Percentiles rank a stretch among this genome's conserved stretches.
phyloP scores from a whole-genome alignment of 2,888 invertebrate species.

The Myopa tessellatipennis region DNA sequence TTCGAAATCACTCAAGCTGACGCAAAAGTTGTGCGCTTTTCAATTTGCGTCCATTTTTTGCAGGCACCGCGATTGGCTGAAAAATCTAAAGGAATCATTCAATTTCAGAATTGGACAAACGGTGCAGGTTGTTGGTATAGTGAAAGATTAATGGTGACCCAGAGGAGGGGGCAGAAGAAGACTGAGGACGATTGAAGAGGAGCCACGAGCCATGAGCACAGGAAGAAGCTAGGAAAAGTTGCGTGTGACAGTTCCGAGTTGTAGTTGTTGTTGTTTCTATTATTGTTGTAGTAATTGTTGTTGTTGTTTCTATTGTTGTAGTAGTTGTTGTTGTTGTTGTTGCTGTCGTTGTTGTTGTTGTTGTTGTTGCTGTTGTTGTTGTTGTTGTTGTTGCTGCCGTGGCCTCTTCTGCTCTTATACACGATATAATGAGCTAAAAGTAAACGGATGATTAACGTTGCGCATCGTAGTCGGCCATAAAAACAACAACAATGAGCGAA shows the following conservation, averaged over 20 bases:
- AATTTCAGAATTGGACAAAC: slow-evolving; percentile 45
- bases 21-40: slow-evolving; percentile 14
- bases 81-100: slow-evolving; percentile 57
- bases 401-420: too few relatives aligned
- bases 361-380: too few relatives aligned
- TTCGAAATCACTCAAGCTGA: slow-evolving; percentile 28
- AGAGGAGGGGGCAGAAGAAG: neutral
- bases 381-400: too few relatives aligned
- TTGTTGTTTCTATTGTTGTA: too few relatives aligned
- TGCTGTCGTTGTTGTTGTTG: too few relatives aligned
- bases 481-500: slow-evolving; percentile 8
- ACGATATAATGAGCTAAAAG: neutral
- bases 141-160: slow-evolving; percentile 43
- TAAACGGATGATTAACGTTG: slow-evolving; percentile 22
- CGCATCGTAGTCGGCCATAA: neutral
- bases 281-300: too few relatives aligned
- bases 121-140: neutral
- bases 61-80: slow-evolving; percentile 42
- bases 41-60: slow-evolving; percentile 1
- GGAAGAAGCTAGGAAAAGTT: neutral
- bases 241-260: slow-evolving; percentile 7
- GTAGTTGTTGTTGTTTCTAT: neutral
- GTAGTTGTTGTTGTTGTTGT: too few relatives aligned
- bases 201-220: too few relatives aligned
- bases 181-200: neutral